Percentiles rank a stretch among this genome's conserved stretches.
These are phyloP conservation scores for Cotesia chilonis DNA, from an alignment of 1,140 invertebrate species.

Conservation along the genomic window DNA sequence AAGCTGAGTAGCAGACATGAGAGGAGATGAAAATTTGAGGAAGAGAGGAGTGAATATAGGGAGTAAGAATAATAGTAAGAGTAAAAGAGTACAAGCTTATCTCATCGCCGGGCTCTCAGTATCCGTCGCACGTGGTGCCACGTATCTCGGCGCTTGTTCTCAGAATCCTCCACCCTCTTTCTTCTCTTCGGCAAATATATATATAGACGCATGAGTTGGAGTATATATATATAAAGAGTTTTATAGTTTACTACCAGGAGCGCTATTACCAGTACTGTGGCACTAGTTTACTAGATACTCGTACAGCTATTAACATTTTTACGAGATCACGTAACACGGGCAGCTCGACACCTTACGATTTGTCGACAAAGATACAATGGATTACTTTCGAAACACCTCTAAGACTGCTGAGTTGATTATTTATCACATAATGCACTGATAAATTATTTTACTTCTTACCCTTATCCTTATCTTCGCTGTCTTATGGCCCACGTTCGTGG, in stretches of 20 bases:
- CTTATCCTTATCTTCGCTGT: no score
- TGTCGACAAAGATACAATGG: constrained; percentile 46
- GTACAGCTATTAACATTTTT: constrained; percentile 58
- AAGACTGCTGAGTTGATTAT: constrained; percentile 11
- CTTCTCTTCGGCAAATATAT: constrained; percentile 34
- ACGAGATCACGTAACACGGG: constrained; percentile 57
- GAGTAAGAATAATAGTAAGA: constrained; percentile 1
- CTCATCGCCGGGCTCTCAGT: constrained; percentile 19
- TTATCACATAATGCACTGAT: constrained; percentile 3
- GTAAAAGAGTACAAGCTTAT: constrained; percentile 42
- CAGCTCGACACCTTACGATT: constrained; percentile 46
- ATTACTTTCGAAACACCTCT: constrained; percentile 36
- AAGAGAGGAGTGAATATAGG: constrained; percentile 23
- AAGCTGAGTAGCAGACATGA: constrained; percentile 28
- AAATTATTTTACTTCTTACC: background rate
- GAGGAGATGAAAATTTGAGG: constrained; percentile 42
- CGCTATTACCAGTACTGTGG: background rate
- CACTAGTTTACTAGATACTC: constrained; percentile 22
- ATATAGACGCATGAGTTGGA: constrained; percentile 16
- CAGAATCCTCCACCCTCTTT: constrained; percentile 29
- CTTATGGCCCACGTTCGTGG: no score
- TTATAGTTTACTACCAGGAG: background rate
- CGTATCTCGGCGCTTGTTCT: constrained; percentile 43
- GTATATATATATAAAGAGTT: background rate
- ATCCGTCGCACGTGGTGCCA: constrained; percentile 47